Evolutionary conservation across 2,888 invertebrate genomes (phyloP).

Genomic region (Ypsolopha scabrella): DNA sequence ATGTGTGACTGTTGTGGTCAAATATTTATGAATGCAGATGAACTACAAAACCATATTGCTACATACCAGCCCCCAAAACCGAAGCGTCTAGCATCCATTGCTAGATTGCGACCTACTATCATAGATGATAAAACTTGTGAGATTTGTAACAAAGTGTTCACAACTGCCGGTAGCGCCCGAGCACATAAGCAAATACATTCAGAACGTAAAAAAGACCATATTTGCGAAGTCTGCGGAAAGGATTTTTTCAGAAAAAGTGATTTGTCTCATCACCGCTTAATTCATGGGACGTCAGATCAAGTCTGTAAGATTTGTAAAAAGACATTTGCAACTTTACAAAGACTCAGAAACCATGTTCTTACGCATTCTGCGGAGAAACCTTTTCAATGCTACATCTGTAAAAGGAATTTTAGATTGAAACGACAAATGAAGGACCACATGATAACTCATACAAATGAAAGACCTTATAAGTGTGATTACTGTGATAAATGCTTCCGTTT

Average conservation of each 20-base stretch:
- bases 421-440: conserved; percentile 73
- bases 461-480: conserved; percentile 75
- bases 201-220: conserved; percentile 43
- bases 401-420: conserved; percentile 49
- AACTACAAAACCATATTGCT: background rate
- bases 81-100: background rate
- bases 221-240: conserved; percentile 70
- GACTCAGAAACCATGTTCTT: background rate
- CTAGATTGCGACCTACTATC: background rate
- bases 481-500: conserved; percentile 75
- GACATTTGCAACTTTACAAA: background rate
- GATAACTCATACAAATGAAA: conserved; percentile 75
- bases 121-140: background rate
- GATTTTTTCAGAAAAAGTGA: conserved; percentile 72
- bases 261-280: conserved; percentile 66
- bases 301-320: background rate
- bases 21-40: background rate
- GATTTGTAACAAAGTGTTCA: background rate
- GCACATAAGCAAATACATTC: conserved; percentile 5
- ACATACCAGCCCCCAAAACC: background rate
- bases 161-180: background rate
- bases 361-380: conserved; percentile 3
- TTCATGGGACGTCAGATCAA: conserved; percentile 28
- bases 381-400: conserved; percentile 6
- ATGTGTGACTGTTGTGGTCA: background rate